These are phyloP conservation scores for Netelia virgata DNA, from an alignment of 2,888 invertebrate genomes.

Conservation along the genomic window DNA sequence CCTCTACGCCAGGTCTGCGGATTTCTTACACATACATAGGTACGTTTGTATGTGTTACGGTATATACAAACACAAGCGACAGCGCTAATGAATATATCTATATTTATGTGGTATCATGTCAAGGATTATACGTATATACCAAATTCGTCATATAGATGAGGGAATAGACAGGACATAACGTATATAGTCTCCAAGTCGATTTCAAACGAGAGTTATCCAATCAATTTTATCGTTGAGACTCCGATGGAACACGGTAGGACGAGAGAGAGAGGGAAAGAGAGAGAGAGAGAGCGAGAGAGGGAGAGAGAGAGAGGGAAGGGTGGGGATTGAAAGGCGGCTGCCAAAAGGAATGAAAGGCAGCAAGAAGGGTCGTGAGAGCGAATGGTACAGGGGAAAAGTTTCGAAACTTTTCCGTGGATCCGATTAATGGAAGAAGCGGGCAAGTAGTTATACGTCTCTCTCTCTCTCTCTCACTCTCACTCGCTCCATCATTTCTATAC, in stretches of 20 bases:
- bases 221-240: slow-evolving; percentile 44
- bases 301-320: too few species aligned
- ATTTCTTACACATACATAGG: slow-evolving; percentile 33
- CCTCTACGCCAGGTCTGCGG: slow-evolving; percentile 42
- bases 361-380: neutral
- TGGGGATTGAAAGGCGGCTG: neutral
- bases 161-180: neutral
- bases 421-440: slow-evolving; percentile 31
- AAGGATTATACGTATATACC: neutral
- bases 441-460: slow-evolving; percentile 30
- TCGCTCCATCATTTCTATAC: slow-evolving; percentile 31
- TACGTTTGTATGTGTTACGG: neutral
- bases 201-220: slow-evolving; percentile 56
- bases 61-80: slow-evolving; percentile 19
- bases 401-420: slow-evolving; percentile 22
- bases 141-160: slow-evolving; percentile 12
- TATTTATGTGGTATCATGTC: neutral
- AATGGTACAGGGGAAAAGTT: slow-evolving; percentile 33
- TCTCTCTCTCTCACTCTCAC: too few species aligned
- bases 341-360: slow-evolving; percentile 2
- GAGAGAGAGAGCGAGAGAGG: too few species aligned
- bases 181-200: slow-evolving; percentile 47
- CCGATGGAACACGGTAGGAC: slow-evolving; percentile 3
- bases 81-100: neutral
- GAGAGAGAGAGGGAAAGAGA: neutral